phyloP scores from a whole-genome alignment of 2,888 invertebrate species.

The Hemithea aestivaria region DNA sequence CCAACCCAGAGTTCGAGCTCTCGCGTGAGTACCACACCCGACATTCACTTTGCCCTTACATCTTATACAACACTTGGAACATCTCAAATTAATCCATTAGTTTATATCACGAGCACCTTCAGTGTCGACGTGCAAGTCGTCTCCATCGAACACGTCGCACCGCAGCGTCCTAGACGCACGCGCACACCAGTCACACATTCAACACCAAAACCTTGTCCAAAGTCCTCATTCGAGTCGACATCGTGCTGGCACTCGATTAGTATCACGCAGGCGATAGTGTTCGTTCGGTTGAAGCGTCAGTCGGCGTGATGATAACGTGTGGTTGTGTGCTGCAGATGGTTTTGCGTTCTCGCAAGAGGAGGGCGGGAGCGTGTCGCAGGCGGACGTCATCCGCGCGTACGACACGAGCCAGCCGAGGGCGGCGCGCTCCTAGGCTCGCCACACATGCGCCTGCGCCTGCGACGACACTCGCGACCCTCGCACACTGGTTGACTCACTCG shows the following conservation, averaged over 20 bases:
- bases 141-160: slow-evolving; percentile 29
- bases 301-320: not conserved
- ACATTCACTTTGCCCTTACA: too few relatives aligned
- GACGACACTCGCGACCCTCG: too few relatives aligned
- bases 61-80: too few relatives aligned
- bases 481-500: too few relatives aligned
- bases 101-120: too few relatives aligned
- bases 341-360: slow-evolving; percentile 99
- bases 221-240: slow-evolving; percentile 19
- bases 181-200: slow-evolving; percentile 33
- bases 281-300: not conserved
- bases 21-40: slow-evolving; percentile 94
- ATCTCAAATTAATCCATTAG: too few relatives aligned
- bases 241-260: slow-evolving; percentile 25
- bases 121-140: too few relatives aligned
- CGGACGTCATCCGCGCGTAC: slow-evolving; percentile 97
- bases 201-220: slow-evolving; percentile 20
- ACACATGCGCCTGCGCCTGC: too few relatives aligned
- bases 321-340: slow-evolving; percentile 84
- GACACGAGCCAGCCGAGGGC: slow-evolving; percentile 94
- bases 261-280: slow-evolving; percentile 21
- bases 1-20: slow-evolving; percentile 92
- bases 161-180: slow-evolving; percentile 42
- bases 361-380: slow-evolving; percentile 95
- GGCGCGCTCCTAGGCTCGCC: slow-evolving; percentile 80